Evolutionary conservation across 2,797 vertebrate genomes (phyloP), one percentile per base, ranked within the genome.

Genomic region (Limnodromus scolopaceus): DNA sequence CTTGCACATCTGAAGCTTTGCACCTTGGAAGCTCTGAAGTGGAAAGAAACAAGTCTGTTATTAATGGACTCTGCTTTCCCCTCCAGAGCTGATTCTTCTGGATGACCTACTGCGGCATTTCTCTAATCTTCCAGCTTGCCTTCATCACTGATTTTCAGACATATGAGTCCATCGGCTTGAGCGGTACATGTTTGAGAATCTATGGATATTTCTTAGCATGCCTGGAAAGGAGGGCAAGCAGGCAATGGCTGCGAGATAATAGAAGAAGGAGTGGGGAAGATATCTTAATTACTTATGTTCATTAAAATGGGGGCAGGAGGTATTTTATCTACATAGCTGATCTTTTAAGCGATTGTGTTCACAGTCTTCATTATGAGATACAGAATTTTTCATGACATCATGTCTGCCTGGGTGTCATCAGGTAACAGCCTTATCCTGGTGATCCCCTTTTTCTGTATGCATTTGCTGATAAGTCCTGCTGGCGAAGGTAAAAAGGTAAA

Each of bases 81-180:
- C 93, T 91, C 70, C 80, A 93, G 95, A 95, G 71, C 77, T 5
- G 18, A 93, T 96, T 96, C 84, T 96, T 96, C 84, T 92, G 93
- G 70, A 77, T 97, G 96, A 97, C 92, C 90, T 95, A 70, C 81
- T 91, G 70, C 2, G 16, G 53, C 80, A 84, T 76, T 95, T 95
- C 60, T 93, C 81, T 92, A 48, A 89, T 87, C 77, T 95, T 84
- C 66, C 68, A 38, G 32, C 70, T 92, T 0, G 0, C 64, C 71
- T 80, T 94, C 53, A 45, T 92, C 48, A 9, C 64, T 80, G 43
- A 4, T 43, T 89, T 95, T 92, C 55, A 85, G 74, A 77, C 15
- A 10, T 43, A 34, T 6, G 32, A 84, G 27, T 70, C 70, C 27
- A 13, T 76, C 41, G 45, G 23, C 55, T 79, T 82, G 76, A 84